Evolutionary conservation across 2,888 invertebrate genomes (phyloP).

Genomic region (Ennomos quercinarius): DNA sequence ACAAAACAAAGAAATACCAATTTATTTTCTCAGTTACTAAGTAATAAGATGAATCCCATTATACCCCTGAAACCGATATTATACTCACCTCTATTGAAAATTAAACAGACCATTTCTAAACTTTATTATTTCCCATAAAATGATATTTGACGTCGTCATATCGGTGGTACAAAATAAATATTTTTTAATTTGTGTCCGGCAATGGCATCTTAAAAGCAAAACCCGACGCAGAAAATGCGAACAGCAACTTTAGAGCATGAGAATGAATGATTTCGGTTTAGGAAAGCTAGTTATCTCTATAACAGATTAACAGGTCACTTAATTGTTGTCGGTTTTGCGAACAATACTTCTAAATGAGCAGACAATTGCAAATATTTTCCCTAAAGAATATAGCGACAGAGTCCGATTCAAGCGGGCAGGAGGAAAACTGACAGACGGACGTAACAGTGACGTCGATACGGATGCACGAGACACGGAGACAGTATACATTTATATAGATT

Average conservation of each 20-base stretch:
- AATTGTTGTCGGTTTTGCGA: neutral
- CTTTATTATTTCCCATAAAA: too few relatives aligned
- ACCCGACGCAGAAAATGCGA: too few relatives aligned
- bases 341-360: slow-evolving; percentile 1
- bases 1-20: neutral
- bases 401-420: slow-evolving; percentile 2
- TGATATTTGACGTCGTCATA: too few relatives aligned
- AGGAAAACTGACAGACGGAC: slow-evolving; percentile 18
- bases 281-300: neutral
- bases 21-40: neutral
- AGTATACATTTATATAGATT: slow-evolving; percentile 20
- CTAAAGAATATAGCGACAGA: slow-evolving; percentile 7
- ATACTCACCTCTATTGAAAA: too few relatives aligned
- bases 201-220: too few relatives aligned
- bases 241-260: neutral
- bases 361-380: slow-evolving; percentile 10
- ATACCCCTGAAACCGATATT: too few relatives aligned
- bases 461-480: slow-evolving; percentile 10
- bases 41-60: neutral
- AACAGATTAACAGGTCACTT: neutral
- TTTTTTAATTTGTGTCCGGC: too few relatives aligned
- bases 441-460: slow-evolving; percentile 1
- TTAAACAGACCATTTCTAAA: too few relatives aligned
- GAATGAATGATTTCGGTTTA: neutral
- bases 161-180: too few relatives aligned